Evolutionary conservation across 2,888 invertebrate genomes (phyloP).

Genomic region (Archips crataeganus): DNA sequence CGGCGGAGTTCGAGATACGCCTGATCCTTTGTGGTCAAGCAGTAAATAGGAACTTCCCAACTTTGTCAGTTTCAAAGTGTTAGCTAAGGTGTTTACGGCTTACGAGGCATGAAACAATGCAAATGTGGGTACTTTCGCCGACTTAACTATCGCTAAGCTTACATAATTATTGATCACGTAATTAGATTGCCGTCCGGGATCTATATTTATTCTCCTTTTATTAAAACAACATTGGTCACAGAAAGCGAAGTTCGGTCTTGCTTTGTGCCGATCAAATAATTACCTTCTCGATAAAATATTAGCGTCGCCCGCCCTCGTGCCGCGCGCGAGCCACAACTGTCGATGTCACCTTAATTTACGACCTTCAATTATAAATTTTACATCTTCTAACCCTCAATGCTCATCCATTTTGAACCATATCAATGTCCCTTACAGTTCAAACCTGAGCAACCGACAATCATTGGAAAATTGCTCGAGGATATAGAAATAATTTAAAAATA

Average conservation of each 20-base stretch:
- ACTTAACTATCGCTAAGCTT: conserved; percentile 17
- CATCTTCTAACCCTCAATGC: conserved; percentile 56
- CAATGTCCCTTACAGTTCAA: not conserved
- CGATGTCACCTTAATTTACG: conserved; percentile 87
- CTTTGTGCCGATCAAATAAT: conserved; percentile 79
- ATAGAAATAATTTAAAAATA: conserved; percentile 46
- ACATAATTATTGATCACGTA: conserved; percentile 25
- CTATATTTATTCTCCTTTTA: not conserved
- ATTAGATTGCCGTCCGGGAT: conserved; percentile 18
- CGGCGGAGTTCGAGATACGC: conserved; percentile 20
- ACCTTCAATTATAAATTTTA: conserved; percentile 84
- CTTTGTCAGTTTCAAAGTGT: conserved; percentile 39
- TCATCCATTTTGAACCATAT: conserved; percentile 31
- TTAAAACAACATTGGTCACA: conserved; percentile 46
- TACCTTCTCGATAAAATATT: conserved; percentile 83
- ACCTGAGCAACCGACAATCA: conserved; percentile 44
- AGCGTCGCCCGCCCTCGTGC: conserved; percentile 67
- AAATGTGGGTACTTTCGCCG: conserved; percentile 5
- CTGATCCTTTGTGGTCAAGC: conserved; percentile 29
- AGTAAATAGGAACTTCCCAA: conserved; percentile 34
- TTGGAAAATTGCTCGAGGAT: conserved; percentile 45
- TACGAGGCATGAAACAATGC: conserved; percentile 20
- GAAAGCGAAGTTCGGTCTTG: conserved; percentile 61
- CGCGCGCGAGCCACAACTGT: conserved; percentile 80
- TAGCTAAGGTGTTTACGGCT: conserved; percentile 37